phyloP scores from a whole-genome alignment of 2,888 invertebrate genomes.

The Drosophila neutralis region DNA sequence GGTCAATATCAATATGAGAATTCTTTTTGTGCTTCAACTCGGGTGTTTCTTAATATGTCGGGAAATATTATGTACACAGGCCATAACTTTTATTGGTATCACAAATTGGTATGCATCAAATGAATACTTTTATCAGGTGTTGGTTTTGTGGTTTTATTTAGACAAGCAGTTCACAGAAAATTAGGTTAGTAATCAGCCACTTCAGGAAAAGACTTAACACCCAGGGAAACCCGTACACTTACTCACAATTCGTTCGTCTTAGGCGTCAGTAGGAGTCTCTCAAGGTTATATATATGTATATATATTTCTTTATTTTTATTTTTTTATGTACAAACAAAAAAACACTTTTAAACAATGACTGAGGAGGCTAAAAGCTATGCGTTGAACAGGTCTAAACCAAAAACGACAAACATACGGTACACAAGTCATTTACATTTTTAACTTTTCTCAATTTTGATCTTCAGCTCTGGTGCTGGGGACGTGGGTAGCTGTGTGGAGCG shows the following conservation, averaged over 20 bases:
- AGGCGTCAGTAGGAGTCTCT: too few species aligned
- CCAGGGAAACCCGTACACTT: too few species aligned
- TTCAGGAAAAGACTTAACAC: background rate
- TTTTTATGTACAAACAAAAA: background rate
- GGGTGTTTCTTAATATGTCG: too few species aligned
- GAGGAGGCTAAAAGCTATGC: slow-evolving; percentile 48
- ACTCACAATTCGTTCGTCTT: background rate
- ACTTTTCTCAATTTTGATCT: background rate
- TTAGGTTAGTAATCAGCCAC: background rate
- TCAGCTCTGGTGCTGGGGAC: slow-evolving; percentile 44
- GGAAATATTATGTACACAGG: too few species aligned
- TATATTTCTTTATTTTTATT: too few species aligned
- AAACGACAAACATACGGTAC: background rate
- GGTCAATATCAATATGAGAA: too few species aligned
- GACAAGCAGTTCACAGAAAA: background rate
- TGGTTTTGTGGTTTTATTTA: background rate
- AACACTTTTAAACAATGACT: slow-evolving; percentile 36
- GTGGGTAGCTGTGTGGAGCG: slow-evolving; percentile 73
- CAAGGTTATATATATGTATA: too few species aligned
- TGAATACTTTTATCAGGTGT: background rate
- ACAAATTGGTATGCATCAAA: too few species aligned
- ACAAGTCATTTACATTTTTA: background rate
- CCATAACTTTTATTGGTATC: too few species aligned
- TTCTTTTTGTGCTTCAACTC: too few species aligned
- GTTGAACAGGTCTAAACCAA: slow-evolving; percentile 38